Evolutionary conservation across 2,113 vertebrate genomes (phyloP).

Genomic region (Pagrus major): DNA sequence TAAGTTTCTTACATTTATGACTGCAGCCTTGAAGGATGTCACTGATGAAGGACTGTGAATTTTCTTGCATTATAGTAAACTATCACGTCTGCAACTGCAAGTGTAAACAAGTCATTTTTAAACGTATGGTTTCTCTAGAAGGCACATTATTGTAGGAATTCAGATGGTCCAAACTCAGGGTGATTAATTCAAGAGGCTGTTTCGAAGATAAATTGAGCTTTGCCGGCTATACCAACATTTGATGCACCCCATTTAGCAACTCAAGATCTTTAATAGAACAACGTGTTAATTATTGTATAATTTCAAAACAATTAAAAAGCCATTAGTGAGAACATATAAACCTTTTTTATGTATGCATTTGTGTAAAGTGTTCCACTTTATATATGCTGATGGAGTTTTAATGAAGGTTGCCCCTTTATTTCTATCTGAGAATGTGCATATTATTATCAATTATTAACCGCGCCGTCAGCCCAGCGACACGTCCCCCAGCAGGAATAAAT

Average conservation of each 20-base stretch:
- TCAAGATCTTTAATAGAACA: not conserved
- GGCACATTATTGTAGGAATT: not conserved
- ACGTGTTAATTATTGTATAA: slow-evolving; percentile 12
- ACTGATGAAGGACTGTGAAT: not conserved
- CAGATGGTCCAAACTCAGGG: not conserved
- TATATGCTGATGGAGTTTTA: slow-evolving; percentile 15
- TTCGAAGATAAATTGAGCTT: not conserved
- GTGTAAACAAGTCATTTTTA: not conserved
- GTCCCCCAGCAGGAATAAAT: slow-evolving; percentile 46
- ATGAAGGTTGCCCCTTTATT: not conserved
- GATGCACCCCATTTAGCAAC: slow-evolving; percentile 20
- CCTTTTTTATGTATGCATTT: slow-evolving; percentile 10
- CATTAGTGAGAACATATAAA: slow-evolving; percentile 28
- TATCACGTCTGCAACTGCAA: not conserved
- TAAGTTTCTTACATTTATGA: not conserved
- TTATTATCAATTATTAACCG: slow-evolving; percentile 50
- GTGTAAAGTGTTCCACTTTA: slow-evolving; percentile 2
- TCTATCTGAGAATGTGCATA: slow-evolving; percentile 17
- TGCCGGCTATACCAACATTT: not conserved
- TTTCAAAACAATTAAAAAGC: slow-evolving; percentile 40
- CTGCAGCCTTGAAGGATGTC: not conserved
- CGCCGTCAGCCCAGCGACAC: slow-evolving; percentile 38
- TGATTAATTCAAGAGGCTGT: not conserved
- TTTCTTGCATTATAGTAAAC: not conserved
- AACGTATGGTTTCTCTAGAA: not conserved